phyloP scores from a whole-genome alignment of 2,113 vertebrate species.

The Perca schrenkii region DNA sequence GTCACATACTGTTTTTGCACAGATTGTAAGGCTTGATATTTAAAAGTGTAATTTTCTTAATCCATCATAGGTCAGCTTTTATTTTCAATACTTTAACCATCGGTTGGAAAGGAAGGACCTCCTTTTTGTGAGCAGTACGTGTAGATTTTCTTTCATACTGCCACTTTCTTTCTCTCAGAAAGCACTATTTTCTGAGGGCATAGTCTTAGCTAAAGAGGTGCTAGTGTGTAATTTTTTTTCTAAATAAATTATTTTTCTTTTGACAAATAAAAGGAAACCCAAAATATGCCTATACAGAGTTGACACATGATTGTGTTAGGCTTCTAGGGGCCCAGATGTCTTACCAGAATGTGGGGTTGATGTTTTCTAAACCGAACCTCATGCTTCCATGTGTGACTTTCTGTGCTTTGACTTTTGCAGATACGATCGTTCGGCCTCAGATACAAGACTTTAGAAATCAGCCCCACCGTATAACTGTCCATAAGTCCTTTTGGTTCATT shows the following conservation, averaged over 20 bases:
- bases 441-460: slow-evolving; percentile 22
- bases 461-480: slow-evolving; percentile 12
- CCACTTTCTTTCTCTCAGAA: slow-evolving; percentile 57
- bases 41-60: slow-evolving; percentile 84
- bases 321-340: slow-evolving; percentile 60
- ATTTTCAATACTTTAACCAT: slow-evolving; percentile 79
- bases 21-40: slow-evolving; percentile 91
- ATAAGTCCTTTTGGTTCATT: slow-evolving; percentile 18
- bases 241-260: slow-evolving; percentile 65
- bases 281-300: slow-evolving; percentile 61
- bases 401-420: slow-evolving; percentile 34
- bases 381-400: slow-evolving; percentile 58
- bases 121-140: slow-evolving; percentile 62
- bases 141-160: slow-evolving; percentile 69
- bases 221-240: slow-evolving; percentile 66
- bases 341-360: slow-evolving; percentile 50
- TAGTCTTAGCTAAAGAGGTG: slow-evolving; percentile 72
- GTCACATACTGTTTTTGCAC: slow-evolving; percentile 93
- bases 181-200: slow-evolving; percentile 65
- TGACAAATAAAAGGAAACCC: slow-evolving; percentile 34
- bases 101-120: slow-evolving; percentile 56
- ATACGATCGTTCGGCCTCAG: slow-evolving; percentile 24
- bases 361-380: slow-evolving; percentile 50
- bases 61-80: slow-evolving; percentile 83
- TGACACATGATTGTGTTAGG: slow-evolving; percentile 76